Evolutionary conservation across 1,140 invertebrate species (phyloP), one percentile per base, ranked within the genome.

Genomic region (Cepaea nemoralis): DNA sequence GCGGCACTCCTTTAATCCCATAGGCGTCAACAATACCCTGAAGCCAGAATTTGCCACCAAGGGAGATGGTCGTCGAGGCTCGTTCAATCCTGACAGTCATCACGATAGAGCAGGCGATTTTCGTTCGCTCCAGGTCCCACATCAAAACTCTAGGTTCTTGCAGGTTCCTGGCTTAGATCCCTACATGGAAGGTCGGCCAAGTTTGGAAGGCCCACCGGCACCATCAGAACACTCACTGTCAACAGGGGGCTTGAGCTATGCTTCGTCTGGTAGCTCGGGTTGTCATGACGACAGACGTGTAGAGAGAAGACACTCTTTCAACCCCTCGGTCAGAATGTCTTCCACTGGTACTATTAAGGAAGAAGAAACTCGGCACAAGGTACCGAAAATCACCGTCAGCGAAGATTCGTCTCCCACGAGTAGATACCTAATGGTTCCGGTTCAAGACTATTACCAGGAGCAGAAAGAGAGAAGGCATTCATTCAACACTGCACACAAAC

Each of bases 271-370:
- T 0, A n/a, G 14, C 69, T 19, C 27, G 22, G n/a, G 31, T 31
- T 69, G 27, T 24, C 75, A 63, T 63, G 63, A 69, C 27, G 42
- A 69, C 48, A 24, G 40, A 33, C 24, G 39, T 45, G 63, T 79
- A 5, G 78, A 80, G 40, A 45, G 78, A 24, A 70, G 78, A 37
- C 78, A 80, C n/a, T 80, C 78, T 1, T 73, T 50, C 33, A 80
- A 73, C 37, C 77, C 77, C 14, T 37, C 31, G 0, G 35, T 78
- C 27, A 10, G 42, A 31, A 0, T 48, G n/a, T 12, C 78, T 12
- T 12, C 67, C 1, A 35, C 22, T 19, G 10, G 3, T 22, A 10
- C 3, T 22, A 50, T 40, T 12, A 45, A 22, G 24, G 45, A 31
- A 14, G 76, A 37, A 16, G 40, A 42, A 40, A 79, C 37, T 40